Percentiles rank a stretch among this genome's conserved stretches.
Evolutionary conservation across 2,888 invertebrate species (phyloP).

Genomic region (Latrodectus elegans): DNA sequence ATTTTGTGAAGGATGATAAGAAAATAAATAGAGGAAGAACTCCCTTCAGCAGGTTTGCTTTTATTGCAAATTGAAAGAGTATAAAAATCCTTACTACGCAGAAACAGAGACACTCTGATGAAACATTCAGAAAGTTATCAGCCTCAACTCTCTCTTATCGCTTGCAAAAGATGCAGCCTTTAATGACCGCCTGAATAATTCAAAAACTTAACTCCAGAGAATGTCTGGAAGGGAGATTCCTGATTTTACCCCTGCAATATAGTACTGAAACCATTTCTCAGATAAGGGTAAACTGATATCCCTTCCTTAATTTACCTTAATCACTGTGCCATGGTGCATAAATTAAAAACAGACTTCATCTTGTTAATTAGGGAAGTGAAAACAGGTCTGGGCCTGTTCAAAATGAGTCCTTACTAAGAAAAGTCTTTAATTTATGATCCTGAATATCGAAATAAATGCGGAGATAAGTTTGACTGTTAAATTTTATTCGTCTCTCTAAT

Average conservation of each 20-base stretch:
- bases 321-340: conserved; percentile 37
- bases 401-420: conserved; percentile 49
- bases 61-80: conserved; percentile 66
- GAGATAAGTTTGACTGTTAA: too few species aligned
- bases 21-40: conserved; percentile 32
- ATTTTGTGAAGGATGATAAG: conserved; percentile 9
- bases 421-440: conserved; percentile 48
- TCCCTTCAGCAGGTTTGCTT: conserved; percentile 33
- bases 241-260: neutral
- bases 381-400: conserved; percentile 10
- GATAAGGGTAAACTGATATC: conserved; percentile 54
- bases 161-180: conserved; percentile 14
- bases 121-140: conserved; percentile 60
- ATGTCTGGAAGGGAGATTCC: neutral
- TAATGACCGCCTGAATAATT: conserved; percentile 60
- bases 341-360: conserved; percentile 41
- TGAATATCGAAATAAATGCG: conserved; percentile 2
- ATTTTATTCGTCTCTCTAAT: too few species aligned
- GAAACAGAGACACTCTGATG: conserved; percentile 47
- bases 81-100: conserved; percentile 55
- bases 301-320: conserved; percentile 49
- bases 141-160: conserved; percentile 30
- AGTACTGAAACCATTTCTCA: neutral
- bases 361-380: conserved; percentile 52
- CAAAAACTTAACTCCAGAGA: conserved; percentile 12